Percentiles rank a stretch among this genome's conserved stretches.
These are phyloP conservation scores for Abramis brama DNA, from an alignment of 2,113 vertebrate species.

Conservation along the genomic window DNA sequence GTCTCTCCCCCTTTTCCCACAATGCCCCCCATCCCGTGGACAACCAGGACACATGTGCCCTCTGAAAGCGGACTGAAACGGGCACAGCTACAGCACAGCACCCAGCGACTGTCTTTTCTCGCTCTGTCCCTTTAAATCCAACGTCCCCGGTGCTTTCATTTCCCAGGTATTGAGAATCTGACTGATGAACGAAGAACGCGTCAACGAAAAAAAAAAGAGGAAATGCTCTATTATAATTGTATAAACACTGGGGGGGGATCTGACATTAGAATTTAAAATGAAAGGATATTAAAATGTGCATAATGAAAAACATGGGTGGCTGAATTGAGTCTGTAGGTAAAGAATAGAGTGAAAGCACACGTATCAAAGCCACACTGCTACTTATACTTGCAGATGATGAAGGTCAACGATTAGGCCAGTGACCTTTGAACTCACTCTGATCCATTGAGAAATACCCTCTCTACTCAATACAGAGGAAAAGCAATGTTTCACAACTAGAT, in stretches of 20 bases:
- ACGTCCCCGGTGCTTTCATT: slow-evolving; percentile 68
- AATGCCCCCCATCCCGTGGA: neutral
- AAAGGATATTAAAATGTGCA: slow-evolving; percentile 48
- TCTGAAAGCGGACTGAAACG: slow-evolving; percentile 37
- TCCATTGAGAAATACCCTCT: slow-evolving; percentile 35
- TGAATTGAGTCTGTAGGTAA: slow-evolving; percentile 49
- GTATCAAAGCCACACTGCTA: slow-evolving; percentile 49
- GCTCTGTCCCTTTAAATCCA: slow-evolving; percentile 57
- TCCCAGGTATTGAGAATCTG: slow-evolving; percentile 57
- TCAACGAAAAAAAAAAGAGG: slow-evolving; percentile 39
- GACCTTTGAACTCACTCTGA: slow-evolving; percentile 44
- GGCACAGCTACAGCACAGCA: slow-evolving; percentile 34
- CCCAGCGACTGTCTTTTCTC: slow-evolving; percentile 34
- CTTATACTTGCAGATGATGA: neutral
- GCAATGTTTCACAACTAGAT: neutral
- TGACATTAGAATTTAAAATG: slow-evolving; percentile 26
- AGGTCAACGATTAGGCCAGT: slow-evolving; percentile 42
- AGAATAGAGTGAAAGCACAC: slow-evolving; percentile 51
- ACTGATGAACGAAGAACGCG: slow-evolving; percentile 58
- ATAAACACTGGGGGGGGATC: slow-evolving; percentile 51
- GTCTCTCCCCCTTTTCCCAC: slow-evolving; percentile 38
- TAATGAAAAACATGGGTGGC: slow-evolving; percentile 1
- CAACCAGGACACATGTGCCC: slow-evolving; percentile 42
- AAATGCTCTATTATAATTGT: slow-evolving; percentile 66
- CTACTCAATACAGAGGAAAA: slow-evolving; percentile 35